Evolutionary conservation across 2,113 vertebrate species (phyloP).

Genomic region (Festucalex cinctus): DNA sequence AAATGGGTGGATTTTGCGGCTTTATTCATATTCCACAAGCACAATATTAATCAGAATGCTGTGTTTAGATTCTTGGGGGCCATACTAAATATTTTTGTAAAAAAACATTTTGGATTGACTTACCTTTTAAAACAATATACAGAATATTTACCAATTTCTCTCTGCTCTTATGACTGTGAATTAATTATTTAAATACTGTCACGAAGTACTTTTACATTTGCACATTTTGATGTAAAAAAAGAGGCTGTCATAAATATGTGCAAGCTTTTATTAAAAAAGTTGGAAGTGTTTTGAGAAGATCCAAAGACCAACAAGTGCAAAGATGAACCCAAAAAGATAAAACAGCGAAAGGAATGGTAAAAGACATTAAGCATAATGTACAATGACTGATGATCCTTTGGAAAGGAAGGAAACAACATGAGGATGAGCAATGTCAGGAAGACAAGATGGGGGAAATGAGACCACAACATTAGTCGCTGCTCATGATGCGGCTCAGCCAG

Average conservation of each 20-base stretch:
- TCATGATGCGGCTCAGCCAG: slow-evolving; percentile 46
- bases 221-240: slow-evolving; percentile 6
- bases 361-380: slow-evolving; percentile 44
- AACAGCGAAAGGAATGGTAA: slow-evolving; percentile 23
- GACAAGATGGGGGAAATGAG: slow-evolving; percentile 12
- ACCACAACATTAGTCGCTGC: slow-evolving; percentile 14
- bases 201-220: neutral
- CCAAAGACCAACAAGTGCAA: slow-evolving; percentile 39
- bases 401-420: slow-evolving; percentile 43
- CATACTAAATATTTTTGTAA: too few relatives aligned
- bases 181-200: slow-evolving; percentile 8
- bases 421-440: slow-evolving; percentile 36
- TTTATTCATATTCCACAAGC: too few relatives aligned
- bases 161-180: slow-evolving; percentile 52
- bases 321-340: slow-evolving; percentile 36
- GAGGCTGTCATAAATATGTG: slow-evolving; percentile 22
- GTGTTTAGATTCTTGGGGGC: too few relatives aligned
- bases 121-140: slow-evolving; percentile 5
- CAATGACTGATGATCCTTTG: slow-evolving; percentile 36
- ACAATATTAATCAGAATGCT: too few relatives aligned
- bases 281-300: slow-evolving; percentile 32
- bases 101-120: too few relatives aligned
- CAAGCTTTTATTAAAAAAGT: slow-evolving; percentile 53
- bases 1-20: too few relatives aligned
- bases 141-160: slow-evolving; percentile 36